phyloP scores from a whole-genome alignment of 2,888 invertebrate genomes.

The Ecdyonurus torrentis region DNA sequence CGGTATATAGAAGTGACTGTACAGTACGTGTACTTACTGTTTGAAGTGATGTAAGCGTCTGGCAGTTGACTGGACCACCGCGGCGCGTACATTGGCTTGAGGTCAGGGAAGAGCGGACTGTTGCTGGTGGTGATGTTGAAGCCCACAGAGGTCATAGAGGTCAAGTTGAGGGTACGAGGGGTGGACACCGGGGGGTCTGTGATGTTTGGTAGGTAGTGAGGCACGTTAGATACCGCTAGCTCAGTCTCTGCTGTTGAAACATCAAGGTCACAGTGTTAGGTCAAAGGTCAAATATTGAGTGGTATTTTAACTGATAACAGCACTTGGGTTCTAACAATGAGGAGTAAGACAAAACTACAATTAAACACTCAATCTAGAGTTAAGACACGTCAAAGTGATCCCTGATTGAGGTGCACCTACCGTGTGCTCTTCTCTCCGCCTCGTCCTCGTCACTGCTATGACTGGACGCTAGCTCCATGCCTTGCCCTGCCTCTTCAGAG shows the following conservation, averaged over 20 bases:
- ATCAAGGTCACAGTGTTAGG: too few relatives aligned
- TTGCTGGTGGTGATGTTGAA: slow-evolving; percentile 41
- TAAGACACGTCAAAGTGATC: too few relatives aligned
- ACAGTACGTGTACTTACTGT: slow-evolving; percentile 26
- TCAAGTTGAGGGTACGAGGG: slow-evolving; percentile 6
- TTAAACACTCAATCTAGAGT: too few relatives aligned
- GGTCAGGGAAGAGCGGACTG: slow-evolving; percentile 49
- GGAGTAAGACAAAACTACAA: too few relatives aligned
- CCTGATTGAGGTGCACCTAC: too few relatives aligned
- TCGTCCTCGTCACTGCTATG: slow-evolving; percentile 84
- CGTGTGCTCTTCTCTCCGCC: slow-evolving; percentile 19
- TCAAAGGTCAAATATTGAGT: too few relatives aligned
- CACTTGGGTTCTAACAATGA: too few relatives aligned
- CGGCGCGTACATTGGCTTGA: slow-evolving; percentile 44
- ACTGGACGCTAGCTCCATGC: slow-evolving; percentile 82
- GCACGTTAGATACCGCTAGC: slow-evolving; percentile 25
- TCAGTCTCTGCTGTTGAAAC: too few relatives aligned
- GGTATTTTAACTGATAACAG: too few relatives aligned
- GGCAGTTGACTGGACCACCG: slow-evolving; percentile 48
- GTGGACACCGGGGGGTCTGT: slow-evolving; percentile 19
- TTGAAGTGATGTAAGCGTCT: slow-evolving; percentile 39
- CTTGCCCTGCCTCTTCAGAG: slow-evolving; percentile 45
- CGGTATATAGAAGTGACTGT: too few relatives aligned
- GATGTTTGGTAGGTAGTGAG: slow-evolving; percentile 42
- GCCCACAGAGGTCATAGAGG: slow-evolving; percentile 5